Conservation (phyloP, 2,797 vertebrate species). For the Poecile montanus region DNA sequence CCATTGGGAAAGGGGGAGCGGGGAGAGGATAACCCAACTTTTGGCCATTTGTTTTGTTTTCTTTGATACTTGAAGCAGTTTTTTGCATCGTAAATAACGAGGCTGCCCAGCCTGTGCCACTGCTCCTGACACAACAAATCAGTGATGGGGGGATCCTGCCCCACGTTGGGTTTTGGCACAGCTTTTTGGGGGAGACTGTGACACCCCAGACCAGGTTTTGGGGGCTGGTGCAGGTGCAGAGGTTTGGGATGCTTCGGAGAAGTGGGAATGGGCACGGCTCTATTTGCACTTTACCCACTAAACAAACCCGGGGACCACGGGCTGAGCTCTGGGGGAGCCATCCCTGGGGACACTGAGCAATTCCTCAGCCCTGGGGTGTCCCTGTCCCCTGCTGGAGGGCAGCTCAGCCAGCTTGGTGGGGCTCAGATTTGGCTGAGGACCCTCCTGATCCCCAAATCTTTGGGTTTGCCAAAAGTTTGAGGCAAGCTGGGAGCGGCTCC, state of each 20-base stretch:
- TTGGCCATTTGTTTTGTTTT: conserved; percentile 28
- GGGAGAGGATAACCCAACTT: conserved; percentile 38
- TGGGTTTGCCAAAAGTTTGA: not conserved
- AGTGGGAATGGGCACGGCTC: not conserved
- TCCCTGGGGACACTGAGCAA: not conserved
- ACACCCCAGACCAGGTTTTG: not conserved
- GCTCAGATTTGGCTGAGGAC: not conserved
- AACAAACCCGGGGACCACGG: not conserved
- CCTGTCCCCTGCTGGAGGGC: not conserved
- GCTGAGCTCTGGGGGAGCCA: not conserved
- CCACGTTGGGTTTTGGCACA: rapidly evolving
- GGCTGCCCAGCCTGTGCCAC: not conserved
- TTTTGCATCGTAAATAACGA: conserved; percentile 3
- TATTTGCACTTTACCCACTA: conserved; percentile 57
- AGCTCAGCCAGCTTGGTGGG: not conserved
- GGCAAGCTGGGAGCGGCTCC: not conserved
- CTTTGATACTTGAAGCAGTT: conserved; percentile 61
- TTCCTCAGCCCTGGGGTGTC: not conserved
- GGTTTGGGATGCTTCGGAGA: not conserved
- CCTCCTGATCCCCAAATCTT: not conserved
- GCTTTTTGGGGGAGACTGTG: not conserved
- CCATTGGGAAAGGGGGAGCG: not conserved
- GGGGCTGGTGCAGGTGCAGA: not conserved
- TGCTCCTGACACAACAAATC: not conserved
- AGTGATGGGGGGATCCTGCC: not conserved